Evolutionary conservation across 23 tunicate genomes (phyloP).

Genomic region (Styela clava): DNA sequence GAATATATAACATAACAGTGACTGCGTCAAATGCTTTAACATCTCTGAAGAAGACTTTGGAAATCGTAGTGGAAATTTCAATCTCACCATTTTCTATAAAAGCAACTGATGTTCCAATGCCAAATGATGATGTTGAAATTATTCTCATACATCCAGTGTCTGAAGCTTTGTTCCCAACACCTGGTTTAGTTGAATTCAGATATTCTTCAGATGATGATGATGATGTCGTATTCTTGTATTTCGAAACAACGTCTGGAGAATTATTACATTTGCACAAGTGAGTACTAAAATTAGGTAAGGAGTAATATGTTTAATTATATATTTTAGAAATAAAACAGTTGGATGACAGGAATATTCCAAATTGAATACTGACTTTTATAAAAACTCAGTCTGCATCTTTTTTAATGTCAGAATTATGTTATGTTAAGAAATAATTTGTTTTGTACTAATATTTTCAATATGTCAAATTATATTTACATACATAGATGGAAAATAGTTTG

Average conservation of each 20-base stretch:
- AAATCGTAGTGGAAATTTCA: constrained; percentile 10
- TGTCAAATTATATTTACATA: too few species aligned
- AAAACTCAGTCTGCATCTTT: too few species aligned
- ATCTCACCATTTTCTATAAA: not conserved
- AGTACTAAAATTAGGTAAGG: not conserved
- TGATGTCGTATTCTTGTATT: not conserved
- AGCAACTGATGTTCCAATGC: not conserved
- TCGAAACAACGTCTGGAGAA: not conserved
- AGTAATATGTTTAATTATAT: not conserved
- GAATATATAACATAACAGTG: constrained; percentile 13
- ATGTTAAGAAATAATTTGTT: too few species aligned
- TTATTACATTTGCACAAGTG: constrained; percentile 5
- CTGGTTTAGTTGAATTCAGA: constrained; percentile 19
- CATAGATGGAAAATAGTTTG: too few species aligned
- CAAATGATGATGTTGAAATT: constrained; percentile 6
- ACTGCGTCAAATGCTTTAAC: constrained; percentile 18
- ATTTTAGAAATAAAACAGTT: not conserved
- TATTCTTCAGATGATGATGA: not conserved
- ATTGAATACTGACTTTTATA: too few species aligned
- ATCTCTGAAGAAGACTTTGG: not conserved
- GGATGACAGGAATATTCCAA: too few species aligned
- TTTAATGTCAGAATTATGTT: too few species aligned
- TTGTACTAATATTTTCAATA: too few species aligned
- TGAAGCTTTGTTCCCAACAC: constrained; percentile 19
- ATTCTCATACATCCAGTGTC: not conserved